Percentiles rank a stretch among this genome's conserved stretches.
Conservation (phyloP, 2,888 invertebrate species). For the Graphium colonna region DNA sequence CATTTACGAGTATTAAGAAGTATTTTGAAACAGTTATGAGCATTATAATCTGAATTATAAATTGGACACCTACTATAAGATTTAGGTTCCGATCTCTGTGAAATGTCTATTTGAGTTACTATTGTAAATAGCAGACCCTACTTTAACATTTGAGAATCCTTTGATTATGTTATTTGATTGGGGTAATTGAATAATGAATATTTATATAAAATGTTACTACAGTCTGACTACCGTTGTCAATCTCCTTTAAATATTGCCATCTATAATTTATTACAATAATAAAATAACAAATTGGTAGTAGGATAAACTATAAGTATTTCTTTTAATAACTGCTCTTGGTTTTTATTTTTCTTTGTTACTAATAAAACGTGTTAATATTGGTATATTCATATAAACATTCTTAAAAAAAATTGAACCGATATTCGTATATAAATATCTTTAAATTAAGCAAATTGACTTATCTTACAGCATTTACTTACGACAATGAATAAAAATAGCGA, state of each 20-base stretch:
- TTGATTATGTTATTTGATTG: constrained; percentile 21
- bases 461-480: too few species aligned
- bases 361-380: too few species aligned
- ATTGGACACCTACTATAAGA: constrained; percentile 13
- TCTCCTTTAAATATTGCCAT: constrained; percentile 9
- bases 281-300: background rate
- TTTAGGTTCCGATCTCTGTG: constrained; percentile 9
- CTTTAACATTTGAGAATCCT: constrained; percentile 22
- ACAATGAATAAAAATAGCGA: too few species aligned
- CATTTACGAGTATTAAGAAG: too few species aligned
- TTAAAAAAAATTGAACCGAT: too few species aligned
- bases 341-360: too few species aligned
- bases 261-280: background rate
- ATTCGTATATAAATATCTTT: too few species aligned
- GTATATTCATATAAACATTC: too few species aligned
- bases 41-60: background rate
- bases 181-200: constrained; percentile 23
- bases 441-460: too few species aligned
- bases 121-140: constrained; percentile 11
- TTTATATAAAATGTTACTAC: constrained; percentile 13
- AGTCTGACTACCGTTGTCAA: constrained; percentile 15
- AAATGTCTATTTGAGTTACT: constrained; percentile 16
- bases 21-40: background rate
- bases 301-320: too few species aligned
- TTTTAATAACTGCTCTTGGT: too few species aligned